Percentiles rank a stretch among this genome's conserved stretches.
phyloP scores from a whole-genome alignment of 2,888 invertebrate genomes.

The Germaria angustata region DNA sequence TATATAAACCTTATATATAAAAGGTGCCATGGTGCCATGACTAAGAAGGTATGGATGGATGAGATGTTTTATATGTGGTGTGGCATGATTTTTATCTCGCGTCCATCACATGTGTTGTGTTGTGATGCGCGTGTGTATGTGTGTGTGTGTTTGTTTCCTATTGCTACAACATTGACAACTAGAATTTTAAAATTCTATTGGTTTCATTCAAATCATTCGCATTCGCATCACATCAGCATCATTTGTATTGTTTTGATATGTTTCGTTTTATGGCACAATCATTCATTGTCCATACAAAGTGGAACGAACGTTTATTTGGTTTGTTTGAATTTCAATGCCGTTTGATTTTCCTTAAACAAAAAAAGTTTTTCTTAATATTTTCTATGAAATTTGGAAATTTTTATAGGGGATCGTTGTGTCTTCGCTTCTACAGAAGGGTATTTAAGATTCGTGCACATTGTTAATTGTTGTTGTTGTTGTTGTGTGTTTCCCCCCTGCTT shows the following conservation, averaged over 20 bases:
- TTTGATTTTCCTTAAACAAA: slow-evolving; percentile 20
- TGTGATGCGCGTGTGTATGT: too few species aligned
- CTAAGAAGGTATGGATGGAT: neutral
- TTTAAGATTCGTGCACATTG: neutral
- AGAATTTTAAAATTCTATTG: slow-evolving; percentile 55
- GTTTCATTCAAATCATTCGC: slow-evolving; percentile 51
- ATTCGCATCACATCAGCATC: slow-evolving; percentile 47
- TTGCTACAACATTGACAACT: slow-evolving; percentile 26
- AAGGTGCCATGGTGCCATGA: neutral
- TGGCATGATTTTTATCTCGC: slow-evolving; percentile 2
- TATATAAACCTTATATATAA: too few species aligned
- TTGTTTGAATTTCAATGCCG: slow-evolving; percentile 19
- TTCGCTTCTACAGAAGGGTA: neutral
- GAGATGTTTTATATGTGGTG: neutral
- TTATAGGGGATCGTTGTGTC: slow-evolving; percentile 36
- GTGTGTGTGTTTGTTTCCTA: neutral
- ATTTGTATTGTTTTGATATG: slow-evolving; percentile 55
- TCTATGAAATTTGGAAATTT: neutral
- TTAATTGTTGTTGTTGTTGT: neutral
- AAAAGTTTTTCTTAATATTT: slow-evolving; percentile 11
- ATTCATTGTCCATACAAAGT: slow-evolving; percentile 12
- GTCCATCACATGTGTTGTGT: slow-evolving; percentile 4
- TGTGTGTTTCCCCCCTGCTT: neutral
- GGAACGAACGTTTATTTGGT: slow-evolving; percentile 26
- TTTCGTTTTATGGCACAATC: slow-evolving; percentile 24